A percentile compares a stretch with the other conserved stretches of the same genome.
phyloP scores from a whole-genome alignment of 2,888 invertebrate genomes.

The Thalpophila matura region DNA sequence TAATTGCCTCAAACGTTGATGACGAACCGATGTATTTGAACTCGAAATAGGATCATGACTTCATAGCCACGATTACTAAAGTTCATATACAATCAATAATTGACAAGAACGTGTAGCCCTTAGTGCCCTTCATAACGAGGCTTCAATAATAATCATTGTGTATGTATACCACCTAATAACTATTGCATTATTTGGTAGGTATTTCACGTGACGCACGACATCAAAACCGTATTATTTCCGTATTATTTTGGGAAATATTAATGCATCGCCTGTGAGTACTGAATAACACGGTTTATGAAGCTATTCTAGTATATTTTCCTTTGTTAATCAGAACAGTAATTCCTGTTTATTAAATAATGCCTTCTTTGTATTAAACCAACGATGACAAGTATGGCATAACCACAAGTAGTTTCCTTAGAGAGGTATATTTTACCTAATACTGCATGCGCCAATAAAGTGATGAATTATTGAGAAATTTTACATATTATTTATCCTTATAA shows the following conservation, averaged over 20 bases:
- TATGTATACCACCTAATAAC: conserved; percentile 1
- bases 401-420: neutral
- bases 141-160: conserved; percentile 8
- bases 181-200: neutral
- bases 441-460: neutral
- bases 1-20: conserved; percentile 28
- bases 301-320: no score
- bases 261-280: no score
- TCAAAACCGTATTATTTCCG: no score
- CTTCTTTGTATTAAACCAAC: no score
- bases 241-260: no score
- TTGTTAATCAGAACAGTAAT: no score
- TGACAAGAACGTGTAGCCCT: conserved; percentile 14
- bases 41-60: conserved; percentile 39
- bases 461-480: neutral
- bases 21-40: conserved; percentile 34
- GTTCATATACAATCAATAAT: conserved; percentile 38
- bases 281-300: no score
- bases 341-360: no score
- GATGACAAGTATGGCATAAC: no score
- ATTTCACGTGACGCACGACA: conserved; percentile 4
- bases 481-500: conserved; percentile 25
- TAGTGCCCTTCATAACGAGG: conserved; percentile 9
- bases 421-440: neutral
- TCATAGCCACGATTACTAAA: conserved; percentile 17